Evolutionary conservation across 2,113 vertebrate species (phyloP).

Genomic region (human (Homo sapiens)): DNA sequence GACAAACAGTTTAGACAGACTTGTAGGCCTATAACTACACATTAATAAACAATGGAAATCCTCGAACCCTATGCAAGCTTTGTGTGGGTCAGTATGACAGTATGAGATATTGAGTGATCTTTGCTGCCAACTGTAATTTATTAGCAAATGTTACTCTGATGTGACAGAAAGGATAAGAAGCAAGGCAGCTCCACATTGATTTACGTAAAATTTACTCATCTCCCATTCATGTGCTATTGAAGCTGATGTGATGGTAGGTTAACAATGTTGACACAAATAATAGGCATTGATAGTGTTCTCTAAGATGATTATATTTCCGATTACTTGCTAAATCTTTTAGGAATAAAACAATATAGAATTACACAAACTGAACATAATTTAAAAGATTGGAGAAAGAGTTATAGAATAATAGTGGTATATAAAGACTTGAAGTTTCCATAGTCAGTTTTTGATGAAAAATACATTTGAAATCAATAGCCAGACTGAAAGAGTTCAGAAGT

Average conservation of each 20-base stretch:
- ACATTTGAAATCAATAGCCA: neutral
- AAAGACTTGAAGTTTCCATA: neutral
- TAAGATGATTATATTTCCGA: neutral
- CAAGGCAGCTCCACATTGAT: neutral
- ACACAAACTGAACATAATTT: neutral
- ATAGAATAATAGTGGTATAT: neutral
- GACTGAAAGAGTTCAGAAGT: neutral
- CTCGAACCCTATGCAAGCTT: neutral
- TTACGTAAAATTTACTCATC: neutral
- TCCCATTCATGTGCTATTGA: neutral
- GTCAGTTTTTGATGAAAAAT: neutral
- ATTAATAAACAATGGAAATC: neutral
- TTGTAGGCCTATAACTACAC: neutral
- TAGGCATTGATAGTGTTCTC: neutral
- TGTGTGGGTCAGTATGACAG: neutral
- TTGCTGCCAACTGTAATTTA: neutral
- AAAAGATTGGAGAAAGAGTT: neutral
- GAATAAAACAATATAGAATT: neutral
- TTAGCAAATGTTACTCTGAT: neutral
- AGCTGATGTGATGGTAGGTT: neutral
- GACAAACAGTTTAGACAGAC: neutral
- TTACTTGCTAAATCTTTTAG: neutral
- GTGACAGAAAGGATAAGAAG: neutral
- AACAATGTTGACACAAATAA: neutral
- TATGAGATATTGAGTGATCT: neutral